Percentiles rank a stretch among this genome's conserved stretches.
Conservation (phyloP, 2,797 vertebrate genomes). For the Oceanodroma leucorhoa region DNA sequence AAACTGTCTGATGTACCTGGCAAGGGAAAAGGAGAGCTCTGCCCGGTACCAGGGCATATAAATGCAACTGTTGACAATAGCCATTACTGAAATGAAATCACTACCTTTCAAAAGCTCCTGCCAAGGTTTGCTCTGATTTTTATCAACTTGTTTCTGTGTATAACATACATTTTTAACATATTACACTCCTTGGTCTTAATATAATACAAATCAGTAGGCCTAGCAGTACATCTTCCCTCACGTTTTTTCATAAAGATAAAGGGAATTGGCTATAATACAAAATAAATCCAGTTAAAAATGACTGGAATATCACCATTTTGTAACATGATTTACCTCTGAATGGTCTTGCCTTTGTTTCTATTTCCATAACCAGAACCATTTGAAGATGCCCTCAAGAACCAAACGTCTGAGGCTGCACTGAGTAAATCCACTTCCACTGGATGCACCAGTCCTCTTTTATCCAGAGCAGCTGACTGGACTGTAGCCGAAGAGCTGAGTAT, state of each 20-base stretch:
- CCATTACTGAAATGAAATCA: background rate
- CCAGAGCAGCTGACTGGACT: constrained; percentile 76
- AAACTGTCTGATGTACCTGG: background rate
- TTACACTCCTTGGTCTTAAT: background rate
- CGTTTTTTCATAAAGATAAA: background rate
- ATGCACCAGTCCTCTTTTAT: constrained; percentile 84
- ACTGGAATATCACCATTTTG: background rate
- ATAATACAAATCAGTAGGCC: background rate
- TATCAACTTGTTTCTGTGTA: background rate
- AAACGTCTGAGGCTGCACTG: constrained; percentile 71
- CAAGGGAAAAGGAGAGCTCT: background rate
- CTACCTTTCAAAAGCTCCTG: background rate
- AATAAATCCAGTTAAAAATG: background rate
- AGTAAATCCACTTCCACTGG: constrained; percentile 85
- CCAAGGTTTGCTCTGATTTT: background rate
- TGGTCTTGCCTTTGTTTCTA: background rate
- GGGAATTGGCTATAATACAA: background rate
- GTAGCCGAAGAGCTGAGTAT: constrained; percentile 85
- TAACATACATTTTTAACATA: background rate
- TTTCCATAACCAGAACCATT: constrained; percentile 85
- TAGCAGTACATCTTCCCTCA: background rate
- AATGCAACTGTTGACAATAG: background rate
- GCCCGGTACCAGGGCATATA: background rate
- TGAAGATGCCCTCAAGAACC: constrained; percentile 91
- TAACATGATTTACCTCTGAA: constrained; percentile 28